phyloP scores from a whole-genome alignment of 2,888 invertebrate species.

The Notodonta ziczac region DNA sequence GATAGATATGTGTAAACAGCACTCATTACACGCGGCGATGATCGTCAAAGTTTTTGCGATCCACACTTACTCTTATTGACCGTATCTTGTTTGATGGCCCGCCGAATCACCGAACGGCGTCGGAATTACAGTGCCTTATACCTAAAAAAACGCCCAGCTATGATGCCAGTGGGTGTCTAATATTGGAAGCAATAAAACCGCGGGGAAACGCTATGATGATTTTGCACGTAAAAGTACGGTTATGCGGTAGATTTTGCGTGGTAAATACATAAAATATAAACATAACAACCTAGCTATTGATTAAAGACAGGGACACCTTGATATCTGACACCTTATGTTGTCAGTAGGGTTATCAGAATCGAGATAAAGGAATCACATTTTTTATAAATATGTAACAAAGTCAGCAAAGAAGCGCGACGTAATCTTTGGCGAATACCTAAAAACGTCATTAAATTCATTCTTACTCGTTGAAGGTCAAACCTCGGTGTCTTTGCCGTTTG shows the following conservation, averaged over 20 bases:
- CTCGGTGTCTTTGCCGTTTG: no score
- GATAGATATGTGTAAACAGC: constrained; percentile 1
- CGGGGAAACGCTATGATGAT: not conserved
- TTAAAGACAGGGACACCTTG: not conserved
- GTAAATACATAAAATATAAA: not conserved
- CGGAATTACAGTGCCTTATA: constrained; percentile 24
- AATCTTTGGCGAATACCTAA: no score
- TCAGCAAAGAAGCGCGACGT: no score
- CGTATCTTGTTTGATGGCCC: constrained; percentile 41
- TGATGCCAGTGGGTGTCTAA: constrained; percentile 2
- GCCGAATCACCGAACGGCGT: constrained; percentile 36
- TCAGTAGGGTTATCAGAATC: not conserved
- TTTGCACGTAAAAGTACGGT: not conserved
- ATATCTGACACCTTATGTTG: constrained; percentile 1
- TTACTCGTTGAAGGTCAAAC: no score
- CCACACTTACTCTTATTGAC: constrained; percentile 41
- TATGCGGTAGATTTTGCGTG: not conserved
- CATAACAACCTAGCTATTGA: not conserved
- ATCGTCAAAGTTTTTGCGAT: constrained; percentile 43
- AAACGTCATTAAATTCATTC: no score
- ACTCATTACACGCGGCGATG: constrained; percentile 26
- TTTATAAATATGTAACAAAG: no score
- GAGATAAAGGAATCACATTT: not conserved
- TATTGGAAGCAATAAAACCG: constrained; percentile 2
- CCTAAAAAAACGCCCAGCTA: constrained; percentile 9